These are phyloP conservation scores for Pseudeuparius sepicola DNA, from an alignment of 2,888 invertebrate genomes.

Conservation along the genomic window DNA sequence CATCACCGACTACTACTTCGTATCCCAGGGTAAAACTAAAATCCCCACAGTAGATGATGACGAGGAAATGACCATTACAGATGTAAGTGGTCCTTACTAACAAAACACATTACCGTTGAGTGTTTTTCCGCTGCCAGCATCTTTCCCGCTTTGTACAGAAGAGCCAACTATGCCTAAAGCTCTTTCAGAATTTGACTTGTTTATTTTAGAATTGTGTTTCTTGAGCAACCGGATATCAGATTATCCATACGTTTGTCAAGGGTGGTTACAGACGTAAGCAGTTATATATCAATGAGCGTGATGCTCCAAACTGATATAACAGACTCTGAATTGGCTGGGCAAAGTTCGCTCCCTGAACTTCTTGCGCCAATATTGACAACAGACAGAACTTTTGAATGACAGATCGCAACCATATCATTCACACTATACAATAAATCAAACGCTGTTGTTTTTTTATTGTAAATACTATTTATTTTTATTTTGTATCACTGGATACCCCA, in stretches of 20 bases:
- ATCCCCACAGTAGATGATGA: constrained; percentile 94
- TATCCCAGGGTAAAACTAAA: constrained; percentile 93
- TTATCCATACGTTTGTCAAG: constrained; percentile 89
- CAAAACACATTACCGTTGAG: constrained; percentile 11
- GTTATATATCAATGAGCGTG: no score
- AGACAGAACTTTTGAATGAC: no score
- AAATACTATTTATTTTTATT: no score
- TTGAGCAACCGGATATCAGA: constrained; percentile 75
- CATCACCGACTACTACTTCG: constrained; percentile 89
- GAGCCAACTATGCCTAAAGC: constrained; percentile 5
- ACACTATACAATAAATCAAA: no score
- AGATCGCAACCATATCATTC: no score
- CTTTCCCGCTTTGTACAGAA: constrained; percentile 1
- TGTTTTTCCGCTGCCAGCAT: constrained; percentile 9
- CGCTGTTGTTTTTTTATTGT: no score
- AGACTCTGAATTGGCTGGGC: constrained; percentile 46
- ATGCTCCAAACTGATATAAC: no score
- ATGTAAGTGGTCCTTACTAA: constrained; percentile 56
- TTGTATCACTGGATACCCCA: no score
- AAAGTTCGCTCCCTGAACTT: constrained; percentile 35
- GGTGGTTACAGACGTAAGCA: no score
- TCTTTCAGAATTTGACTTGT: no score
- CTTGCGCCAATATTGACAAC: no score
- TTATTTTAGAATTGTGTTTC: constrained; percentile 67
- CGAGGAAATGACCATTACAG: constrained; percentile 82